Evolutionary conservation across 1,140 invertebrate genomes (phyloP), one percentile per base, ranked within the genome.

Genomic region (Probaryconus sp.): DNA sequence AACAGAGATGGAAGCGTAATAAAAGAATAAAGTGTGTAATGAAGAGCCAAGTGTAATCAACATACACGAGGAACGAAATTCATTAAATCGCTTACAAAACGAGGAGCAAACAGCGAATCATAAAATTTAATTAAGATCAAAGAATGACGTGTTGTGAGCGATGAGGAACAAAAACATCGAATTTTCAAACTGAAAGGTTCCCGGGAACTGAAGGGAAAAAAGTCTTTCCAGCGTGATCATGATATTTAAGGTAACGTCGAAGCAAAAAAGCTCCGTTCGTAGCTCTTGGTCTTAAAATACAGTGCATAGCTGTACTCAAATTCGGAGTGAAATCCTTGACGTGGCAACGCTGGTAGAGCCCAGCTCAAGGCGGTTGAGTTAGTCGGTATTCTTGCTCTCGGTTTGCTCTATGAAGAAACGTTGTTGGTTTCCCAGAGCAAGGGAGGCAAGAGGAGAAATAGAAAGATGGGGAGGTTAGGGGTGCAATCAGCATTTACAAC

Each of bases 401-500:
- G 26, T 45, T 48, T 14, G 38, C 37, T 33, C 48, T 53, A 61
- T 50, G 56, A 74, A 63, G 63, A 50, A 74, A 68, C 51, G 51
- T 53, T 56, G 56, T 53, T 51, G 51, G 63, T 68, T 67, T 74
- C 26, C 48, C 31, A 67, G 60, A 67, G 30, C 28, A 20, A 31
- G 69, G 16, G 33, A 48, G 64, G 20, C 26, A 60, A 47, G 65
- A 63, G 33, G 61, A 72, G 68, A 60, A 68, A 60, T 56, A 67
- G 60, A 70, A 67, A 76, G 60, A 70, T 45, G 40, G 58, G 35
- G 37, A 47, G 76, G 71, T 77, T 79, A 79, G 80, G 67, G 77
- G 71, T 77, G 79, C 79, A 83, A 83, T 81, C 81, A 83, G 78
- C 82, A 79, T 83, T 81, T 83, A 83, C 82, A 81, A 80, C 76